Evolutionary conservation across 2,888 invertebrate genomes (phyloP).

Genomic region (Lepidocyrtinus sp.): DNA sequence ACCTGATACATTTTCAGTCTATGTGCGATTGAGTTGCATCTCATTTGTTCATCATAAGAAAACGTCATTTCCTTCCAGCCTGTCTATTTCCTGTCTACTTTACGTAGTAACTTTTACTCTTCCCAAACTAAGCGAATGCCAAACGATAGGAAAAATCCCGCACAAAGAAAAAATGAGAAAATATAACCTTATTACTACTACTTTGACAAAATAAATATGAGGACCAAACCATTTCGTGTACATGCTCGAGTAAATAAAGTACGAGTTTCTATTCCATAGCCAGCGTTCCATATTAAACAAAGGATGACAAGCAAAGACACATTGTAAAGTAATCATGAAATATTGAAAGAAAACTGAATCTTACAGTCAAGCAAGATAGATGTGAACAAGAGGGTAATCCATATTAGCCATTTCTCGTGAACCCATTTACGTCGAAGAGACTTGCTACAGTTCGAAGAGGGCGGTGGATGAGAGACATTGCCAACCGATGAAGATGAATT

Average conservation of each 20-base stretch:
- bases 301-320: neutral
- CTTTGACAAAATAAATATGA: too few relatives aligned
- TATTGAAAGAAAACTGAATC: conserved; percentile 14
- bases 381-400: conserved; percentile 46
- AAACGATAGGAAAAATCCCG: neutral
- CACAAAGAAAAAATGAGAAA: neutral
- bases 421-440: conserved; percentile 42
- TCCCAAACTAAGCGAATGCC: neutral
- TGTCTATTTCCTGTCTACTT: conserved; percentile 15
- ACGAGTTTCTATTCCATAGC: neutral
- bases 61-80: conserved; percentile 10
- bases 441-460: neutral
- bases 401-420: conserved; percentile 49
- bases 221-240: neutral
- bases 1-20: too few relatives aligned
- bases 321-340: conserved; percentile 17
- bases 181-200: conserved; percentile 4
- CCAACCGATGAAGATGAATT: conserved; percentile 7
- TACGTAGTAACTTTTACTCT: neutral
- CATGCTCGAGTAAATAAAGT: neutral
- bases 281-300: neutral
- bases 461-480: neutral
- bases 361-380: conserved; percentile 52
- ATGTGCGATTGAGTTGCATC: conserved; percentile 1
- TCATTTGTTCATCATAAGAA: neutral